Evolutionary conservation across 2,888 invertebrate species (phyloP), one percentile per base, ranked within the genome.

Genomic region (Pegoplata infirma): DNA sequence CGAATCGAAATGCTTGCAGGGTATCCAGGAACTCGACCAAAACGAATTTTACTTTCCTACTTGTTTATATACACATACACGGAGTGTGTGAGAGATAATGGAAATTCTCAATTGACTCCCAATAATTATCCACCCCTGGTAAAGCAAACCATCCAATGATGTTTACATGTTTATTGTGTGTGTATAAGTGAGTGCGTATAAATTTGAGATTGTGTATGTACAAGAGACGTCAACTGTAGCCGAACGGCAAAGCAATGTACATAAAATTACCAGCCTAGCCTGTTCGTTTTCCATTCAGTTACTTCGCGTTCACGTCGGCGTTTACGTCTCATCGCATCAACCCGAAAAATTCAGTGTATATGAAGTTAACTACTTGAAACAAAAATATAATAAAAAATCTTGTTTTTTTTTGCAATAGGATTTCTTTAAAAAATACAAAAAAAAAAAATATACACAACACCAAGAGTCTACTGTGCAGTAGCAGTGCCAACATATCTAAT

Each of bases 161-260:
- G 36, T 40, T 12, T n/a, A n/a, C n/a, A 49, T 21, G 49, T 25
- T 25, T 73, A 36, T 61, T 36, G 32, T 78, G 53, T 66, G 25
- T 56, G 63, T 56, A 51, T 25, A 16, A 32, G 44, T 61, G 74
- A 66, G 59, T 59, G 66, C 53, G 53, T 66, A 63, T 58, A 14
- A 5, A 47, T 44, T 51, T 73, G 51, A 40, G 19, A 19, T 32
- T 59, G 36, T 49, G 44, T 59, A n/a, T 68, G 23, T 46, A 28
- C 58, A 67, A 21, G 71, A 75, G 75, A 75, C 78, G 78, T 75
- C 78, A 79, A 69, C 78, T 74, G 78, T 79, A 79, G 78, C 78
- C 78, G 78, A 79, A 79, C 75, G 78, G 58, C 75, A 56, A 79
- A 79, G 78, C 78, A n/a, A n/a, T n/a, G n/a, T 71, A 79, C 66